A percentile compares a stretch with the other conserved stretches of the same genome.
These are phyloP conservation scores for Chaitophorus viminalis DNA, from an alignment of 2,888 invertebrate species.

Conservation along the genomic window DNA sequence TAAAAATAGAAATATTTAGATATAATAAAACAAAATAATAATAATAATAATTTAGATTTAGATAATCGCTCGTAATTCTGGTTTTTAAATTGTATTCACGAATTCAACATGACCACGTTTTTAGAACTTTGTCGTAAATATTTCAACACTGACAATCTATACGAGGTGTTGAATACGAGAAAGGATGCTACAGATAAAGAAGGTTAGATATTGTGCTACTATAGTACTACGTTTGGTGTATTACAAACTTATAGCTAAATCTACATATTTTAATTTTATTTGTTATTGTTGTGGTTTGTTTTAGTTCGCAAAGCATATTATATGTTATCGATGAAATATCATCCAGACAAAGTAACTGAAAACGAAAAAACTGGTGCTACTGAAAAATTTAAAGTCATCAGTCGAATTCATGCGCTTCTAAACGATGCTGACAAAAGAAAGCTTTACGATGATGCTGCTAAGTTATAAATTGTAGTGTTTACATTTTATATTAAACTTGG, in stretches of 20 bases:
- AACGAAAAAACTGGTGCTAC: conserved; percentile 82
- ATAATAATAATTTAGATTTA: too few species aligned
- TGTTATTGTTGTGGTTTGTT: conserved; percentile 65
- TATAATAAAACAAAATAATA: too few species aligned
- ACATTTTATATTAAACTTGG: too few species aligned
- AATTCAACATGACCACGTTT: conserved; percentile 72
- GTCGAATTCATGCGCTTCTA: conserved; percentile 87
- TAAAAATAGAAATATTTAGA: too few species aligned
- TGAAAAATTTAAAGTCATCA: conserved; percentile 90
- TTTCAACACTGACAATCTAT: conserved; percentile 81
- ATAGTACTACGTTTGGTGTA: conserved; percentile 60
- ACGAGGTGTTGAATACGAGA: conserved; percentile 79
- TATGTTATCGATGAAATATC: conserved; percentile 86
- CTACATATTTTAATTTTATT: neutral
- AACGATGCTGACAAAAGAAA: conserved; percentile 83
- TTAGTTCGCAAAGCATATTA: conserved; percentile 95
- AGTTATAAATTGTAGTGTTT: conserved; percentile 65
- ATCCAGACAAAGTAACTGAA: conserved; percentile 90
- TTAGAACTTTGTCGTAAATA: conserved; percentile 80
- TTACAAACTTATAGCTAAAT: neutral
- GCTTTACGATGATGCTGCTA: conserved; percentile 89
- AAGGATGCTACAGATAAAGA: conserved; percentile 80
- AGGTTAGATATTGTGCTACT: too few species aligned
- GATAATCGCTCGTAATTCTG: too few species aligned
- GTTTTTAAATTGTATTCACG: too few species aligned